Conservation (phyloP, 2,113 vertebrate species). For the Chloroceryle aenea region DNA sequence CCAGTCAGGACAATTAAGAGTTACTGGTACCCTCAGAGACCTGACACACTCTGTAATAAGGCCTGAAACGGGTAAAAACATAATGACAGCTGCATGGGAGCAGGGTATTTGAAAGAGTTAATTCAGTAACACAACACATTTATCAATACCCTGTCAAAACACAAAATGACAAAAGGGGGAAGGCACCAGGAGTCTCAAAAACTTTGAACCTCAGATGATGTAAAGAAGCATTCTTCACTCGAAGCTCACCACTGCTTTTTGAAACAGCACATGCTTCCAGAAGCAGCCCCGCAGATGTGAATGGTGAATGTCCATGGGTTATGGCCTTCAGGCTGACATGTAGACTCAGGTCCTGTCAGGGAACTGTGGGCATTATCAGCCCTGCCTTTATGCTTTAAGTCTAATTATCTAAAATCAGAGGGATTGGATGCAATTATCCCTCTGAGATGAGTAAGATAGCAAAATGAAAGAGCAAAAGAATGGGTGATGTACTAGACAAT, state of each 20-base stretch:
- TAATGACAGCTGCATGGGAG: not conserved
- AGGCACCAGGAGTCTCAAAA: not conserved
- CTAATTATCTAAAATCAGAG: not conserved
- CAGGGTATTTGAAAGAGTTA: not conserved
- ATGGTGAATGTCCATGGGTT: not conserved
- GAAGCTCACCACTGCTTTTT: not conserved
- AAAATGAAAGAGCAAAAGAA: not conserved
- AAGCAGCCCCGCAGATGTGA: not conserved
- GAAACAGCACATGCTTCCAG: not conserved
- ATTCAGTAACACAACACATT: not conserved
- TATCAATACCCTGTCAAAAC: not conserved
- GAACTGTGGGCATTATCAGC: not conserved
- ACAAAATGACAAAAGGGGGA: not conserved
- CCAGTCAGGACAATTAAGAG: not conserved
- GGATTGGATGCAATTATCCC: not conserved
- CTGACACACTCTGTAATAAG: not conserved
- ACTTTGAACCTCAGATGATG: not conserved
- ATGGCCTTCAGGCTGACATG: not conserved
- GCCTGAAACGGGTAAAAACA: not conserved
- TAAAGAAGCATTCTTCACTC: not conserved
- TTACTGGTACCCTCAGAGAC: not conserved
- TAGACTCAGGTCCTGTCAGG: not conserved
- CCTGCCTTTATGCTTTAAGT: not conserved
- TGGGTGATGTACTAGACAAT: not conserved
- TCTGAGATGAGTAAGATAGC: not conserved